A percentile compares a stretch with the other conserved stretches of the same genome.
Evolutionary conservation across 2,797 vertebrate genomes (phyloP).

Genomic region (Neomorphus geoffroyi): DNA sequence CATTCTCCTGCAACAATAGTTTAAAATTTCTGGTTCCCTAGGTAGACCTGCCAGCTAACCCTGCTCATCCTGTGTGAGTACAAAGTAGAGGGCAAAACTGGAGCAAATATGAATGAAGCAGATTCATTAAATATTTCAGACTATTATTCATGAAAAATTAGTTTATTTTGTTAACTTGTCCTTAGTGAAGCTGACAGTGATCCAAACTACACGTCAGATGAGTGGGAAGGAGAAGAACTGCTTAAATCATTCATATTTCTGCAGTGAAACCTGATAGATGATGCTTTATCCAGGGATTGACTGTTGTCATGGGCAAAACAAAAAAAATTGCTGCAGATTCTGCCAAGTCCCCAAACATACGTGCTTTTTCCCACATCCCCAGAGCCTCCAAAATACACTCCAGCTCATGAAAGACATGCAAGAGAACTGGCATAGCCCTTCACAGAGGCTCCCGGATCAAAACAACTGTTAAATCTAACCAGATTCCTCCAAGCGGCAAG

Average conservation of each 20-base stretch:
- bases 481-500: background rate
- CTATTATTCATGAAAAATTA: constrained; percentile 13
- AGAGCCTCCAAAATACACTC: background rate
- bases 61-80: background rate
- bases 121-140: constrained; percentile 13
- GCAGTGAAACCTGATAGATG: background rate
- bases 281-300: background rate
- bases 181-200: background rate
- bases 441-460: background rate
- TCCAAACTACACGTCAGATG: background rate
- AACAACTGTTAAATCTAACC: background rate
- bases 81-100: background rate
- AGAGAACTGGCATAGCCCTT: background rate
- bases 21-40: background rate
- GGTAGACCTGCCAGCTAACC: background rate
- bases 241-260: constrained; percentile 14
- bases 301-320: constrained; percentile 12
- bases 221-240: constrained; percentile 9
- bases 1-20: background rate
- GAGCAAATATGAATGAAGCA: background rate
- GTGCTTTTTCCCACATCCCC: background rate
- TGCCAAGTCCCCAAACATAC: background rate
- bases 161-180: constrained; percentile 2
- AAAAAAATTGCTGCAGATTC: background rate
- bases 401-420: background rate